phyloP scores from a whole-genome alignment of 2,797 vertebrate species.

The Myotis vivesi region DNA sequence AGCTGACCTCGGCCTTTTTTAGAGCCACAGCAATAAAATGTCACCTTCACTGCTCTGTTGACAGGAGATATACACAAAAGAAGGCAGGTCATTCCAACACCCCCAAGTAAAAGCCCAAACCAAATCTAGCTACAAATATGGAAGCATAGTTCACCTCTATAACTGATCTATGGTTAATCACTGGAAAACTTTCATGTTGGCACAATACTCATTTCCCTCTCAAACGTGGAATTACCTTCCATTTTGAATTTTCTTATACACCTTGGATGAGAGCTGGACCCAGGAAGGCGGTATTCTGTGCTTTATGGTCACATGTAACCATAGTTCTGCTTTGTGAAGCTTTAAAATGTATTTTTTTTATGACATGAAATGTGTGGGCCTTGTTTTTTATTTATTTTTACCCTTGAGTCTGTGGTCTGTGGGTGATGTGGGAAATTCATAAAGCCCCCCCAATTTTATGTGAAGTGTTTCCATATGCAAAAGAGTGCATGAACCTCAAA shows the following conservation, averaged over 20 bases:
- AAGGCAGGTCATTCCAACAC: neutral
- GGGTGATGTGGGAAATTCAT: neutral
- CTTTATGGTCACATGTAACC: neutral
- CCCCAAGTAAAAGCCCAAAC: neutral
- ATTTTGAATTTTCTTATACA: slow-evolving; percentile 7
- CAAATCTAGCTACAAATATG: neutral
- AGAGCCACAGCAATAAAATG: neutral
- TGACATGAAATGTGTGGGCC: neutral
- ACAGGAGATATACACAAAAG: neutral
- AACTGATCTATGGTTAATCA: neutral
- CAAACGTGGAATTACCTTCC: neutral
- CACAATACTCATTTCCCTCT: neutral
- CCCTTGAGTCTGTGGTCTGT: neutral
- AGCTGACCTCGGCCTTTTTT: neutral
- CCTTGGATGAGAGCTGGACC: neutral
- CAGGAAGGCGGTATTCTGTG: neutral
- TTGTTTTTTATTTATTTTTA: slow-evolving; percentile 22
- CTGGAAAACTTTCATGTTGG: neutral
- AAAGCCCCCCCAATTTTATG: neutral
- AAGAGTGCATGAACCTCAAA: neutral
- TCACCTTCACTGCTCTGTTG: neutral
- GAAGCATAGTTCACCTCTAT: neutral
- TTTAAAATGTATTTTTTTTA: neutral
- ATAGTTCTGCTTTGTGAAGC: neutral
- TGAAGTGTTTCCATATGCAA: neutral